Evolutionary conservation across 92 coral and sea anemone genomes (phyloP).

Genomic region (Parazoanthus atlanticus): DNA sequence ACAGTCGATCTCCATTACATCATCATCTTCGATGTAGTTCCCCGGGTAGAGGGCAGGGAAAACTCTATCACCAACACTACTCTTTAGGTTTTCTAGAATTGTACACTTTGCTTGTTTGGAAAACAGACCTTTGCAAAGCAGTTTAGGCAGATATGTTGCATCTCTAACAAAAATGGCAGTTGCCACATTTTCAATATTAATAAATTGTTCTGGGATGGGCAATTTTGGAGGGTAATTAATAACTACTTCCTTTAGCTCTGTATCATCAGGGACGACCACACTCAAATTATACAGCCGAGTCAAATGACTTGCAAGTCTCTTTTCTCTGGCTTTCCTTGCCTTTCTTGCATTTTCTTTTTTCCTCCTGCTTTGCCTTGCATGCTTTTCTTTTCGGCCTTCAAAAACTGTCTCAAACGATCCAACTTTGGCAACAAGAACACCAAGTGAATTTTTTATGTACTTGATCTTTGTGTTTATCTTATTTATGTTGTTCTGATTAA

Average conservation of each 20-base stretch:
- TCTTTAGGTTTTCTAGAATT: not conserved
- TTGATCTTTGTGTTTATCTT: not conserved
- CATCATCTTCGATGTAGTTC: constrained; percentile 2
- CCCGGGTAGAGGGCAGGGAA: not conserved
- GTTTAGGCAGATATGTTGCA: constrained; percentile 1
- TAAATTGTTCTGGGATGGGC: not conserved
- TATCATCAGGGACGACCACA: not conserved
- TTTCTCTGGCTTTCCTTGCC: not conserved
- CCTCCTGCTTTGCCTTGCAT: not conserved
- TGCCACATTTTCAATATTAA: not conserved
- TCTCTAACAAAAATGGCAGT: not conserved
- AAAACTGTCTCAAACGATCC: not conserved
- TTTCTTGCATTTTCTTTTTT: not conserved
- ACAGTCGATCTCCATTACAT: not conserved
- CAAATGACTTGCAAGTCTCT: not conserved
- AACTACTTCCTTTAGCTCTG: not conserved
- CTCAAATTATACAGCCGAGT: not conserved
- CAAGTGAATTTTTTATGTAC: not conserved
- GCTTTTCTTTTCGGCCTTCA: not conserved
- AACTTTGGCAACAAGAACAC: not conserved
- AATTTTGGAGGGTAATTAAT: not conserved
- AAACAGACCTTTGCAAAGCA: not conserved
- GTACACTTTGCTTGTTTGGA: not conserved
- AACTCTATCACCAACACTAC: not conserved
- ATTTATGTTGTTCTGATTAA: not conserved